These are phyloP conservation scores for Lagocephalus sceleratus DNA, from an alignment of 2,797 vertebrate species.

Conservation along the genomic window DNA sequence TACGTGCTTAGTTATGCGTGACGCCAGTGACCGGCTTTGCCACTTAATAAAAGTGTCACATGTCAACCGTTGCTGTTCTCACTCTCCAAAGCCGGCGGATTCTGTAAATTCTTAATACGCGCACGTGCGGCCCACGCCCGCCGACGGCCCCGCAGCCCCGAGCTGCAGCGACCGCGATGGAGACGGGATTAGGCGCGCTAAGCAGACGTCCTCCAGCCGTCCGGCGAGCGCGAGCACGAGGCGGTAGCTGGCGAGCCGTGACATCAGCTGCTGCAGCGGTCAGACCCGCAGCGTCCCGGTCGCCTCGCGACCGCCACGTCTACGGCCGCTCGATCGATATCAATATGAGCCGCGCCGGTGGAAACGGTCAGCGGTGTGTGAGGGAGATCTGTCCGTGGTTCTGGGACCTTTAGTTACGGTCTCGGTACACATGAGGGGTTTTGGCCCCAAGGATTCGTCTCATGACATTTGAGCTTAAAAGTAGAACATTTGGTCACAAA, in stretches of 20 bases:
- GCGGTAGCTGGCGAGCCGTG: constrained; percentile 26
- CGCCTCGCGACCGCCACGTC: neutral
- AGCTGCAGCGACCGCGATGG: constrained; percentile 31
- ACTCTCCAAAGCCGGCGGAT: constrained; percentile 10
- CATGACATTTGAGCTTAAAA: no score
- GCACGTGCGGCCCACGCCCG: constrained; percentile 11
- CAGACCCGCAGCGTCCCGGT: constrained; percentile 1
- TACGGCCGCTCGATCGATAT: constrained; percentile 27
- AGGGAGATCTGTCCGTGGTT: neutral
- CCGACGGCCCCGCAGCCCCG: constrained; percentile 28
- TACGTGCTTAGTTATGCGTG: no score
- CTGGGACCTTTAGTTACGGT: no score
- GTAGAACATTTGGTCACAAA: no score
- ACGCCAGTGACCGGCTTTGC: neutral
- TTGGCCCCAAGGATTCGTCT: no score
- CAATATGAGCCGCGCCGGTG: constrained; percentile 19
- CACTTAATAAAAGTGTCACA: no score
- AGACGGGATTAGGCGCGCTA: no score
- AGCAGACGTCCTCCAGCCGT: no score
- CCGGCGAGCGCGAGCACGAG: no score
- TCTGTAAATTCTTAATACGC: constrained; percentile 3
- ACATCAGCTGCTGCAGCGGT: constrained; percentile 23
- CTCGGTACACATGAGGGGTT: no score
- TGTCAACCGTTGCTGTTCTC: neutral
- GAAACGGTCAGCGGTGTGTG: neutral